Evolutionary conservation across 2,888 invertebrate species (phyloP).

Genomic region (Drosophila limbata): DNA sequence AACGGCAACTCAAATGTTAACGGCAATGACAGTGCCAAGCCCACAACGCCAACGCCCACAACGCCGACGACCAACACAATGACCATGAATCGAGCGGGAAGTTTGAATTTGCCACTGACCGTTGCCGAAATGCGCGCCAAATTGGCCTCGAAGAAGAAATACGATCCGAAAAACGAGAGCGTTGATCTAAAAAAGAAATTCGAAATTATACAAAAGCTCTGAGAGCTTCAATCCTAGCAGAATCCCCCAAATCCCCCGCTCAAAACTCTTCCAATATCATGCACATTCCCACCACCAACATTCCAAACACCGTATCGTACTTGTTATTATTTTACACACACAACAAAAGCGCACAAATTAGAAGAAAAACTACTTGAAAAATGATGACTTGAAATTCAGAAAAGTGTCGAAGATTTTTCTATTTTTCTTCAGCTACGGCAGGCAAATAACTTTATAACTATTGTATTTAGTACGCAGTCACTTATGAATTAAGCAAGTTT

Average conservation of each 20-base stretch:
- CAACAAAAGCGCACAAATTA: conserved; percentile 36
- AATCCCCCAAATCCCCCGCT: background rate
- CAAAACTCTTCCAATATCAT: conserved; percentile 7
- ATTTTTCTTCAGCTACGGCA: conserved; percentile 35
- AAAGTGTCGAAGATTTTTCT: conserved; percentile 11
- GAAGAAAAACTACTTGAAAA: conserved; percentile 4
- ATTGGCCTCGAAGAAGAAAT: conserved; percentile 93
- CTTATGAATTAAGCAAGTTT: conserved; percentile 79
- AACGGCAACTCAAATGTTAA: conserved; percentile 30
- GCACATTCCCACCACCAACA: conserved; percentile 28
- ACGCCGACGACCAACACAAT: conserved; percentile 35
- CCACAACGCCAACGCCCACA: conserved; percentile 43
- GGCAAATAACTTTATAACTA: conserved; percentile 48
- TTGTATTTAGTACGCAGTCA: conserved; percentile 78
- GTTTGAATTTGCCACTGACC: conserved; percentile 93
- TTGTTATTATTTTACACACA: conserved; percentile 63
- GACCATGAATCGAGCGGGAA: conserved; percentile 76
- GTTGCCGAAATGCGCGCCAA: conserved; percentile 96
- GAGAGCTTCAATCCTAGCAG: conserved; percentile 74
- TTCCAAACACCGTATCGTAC: conserved; percentile 53
- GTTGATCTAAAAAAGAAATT: conserved; percentile 97
- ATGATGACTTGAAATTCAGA: conserved; percentile 4
- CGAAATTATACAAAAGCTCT: conserved; percentile 97
- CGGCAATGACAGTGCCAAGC: conserved; percentile 39
- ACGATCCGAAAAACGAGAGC: conserved; percentile 95